Percentiles rank a stretch among this genome's conserved stretches.
phyloP scores from a whole-genome alignment of 2,113 vertebrate genomes.

The Heterotilapia buettikoferi region DNA sequence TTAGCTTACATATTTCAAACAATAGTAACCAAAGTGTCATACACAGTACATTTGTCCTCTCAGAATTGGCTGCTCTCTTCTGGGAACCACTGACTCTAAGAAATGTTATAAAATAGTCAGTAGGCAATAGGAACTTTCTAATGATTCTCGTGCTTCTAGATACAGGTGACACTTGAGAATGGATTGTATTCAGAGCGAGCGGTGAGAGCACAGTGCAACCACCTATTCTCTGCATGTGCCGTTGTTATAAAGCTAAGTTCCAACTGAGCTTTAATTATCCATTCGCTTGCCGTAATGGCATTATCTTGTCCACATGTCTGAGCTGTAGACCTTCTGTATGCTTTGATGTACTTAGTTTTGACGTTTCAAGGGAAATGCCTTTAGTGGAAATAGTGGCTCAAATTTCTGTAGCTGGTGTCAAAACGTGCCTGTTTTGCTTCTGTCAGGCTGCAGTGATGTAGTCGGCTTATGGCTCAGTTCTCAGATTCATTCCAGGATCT shows the following conservation, averaged over 20 bases:
- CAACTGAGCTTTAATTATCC: conserved; percentile 2
- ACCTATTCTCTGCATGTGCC: conserved; percentile 6
- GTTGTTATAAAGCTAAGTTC: not conserved
- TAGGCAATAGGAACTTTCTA: not conserved
- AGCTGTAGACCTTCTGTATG: not conserved
- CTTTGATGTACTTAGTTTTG: not conserved
- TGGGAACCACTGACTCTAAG: not conserved
- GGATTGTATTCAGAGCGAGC: not conserved
- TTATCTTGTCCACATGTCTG: not conserved
- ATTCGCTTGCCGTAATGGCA: not conserved
- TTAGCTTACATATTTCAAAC: not conserved
- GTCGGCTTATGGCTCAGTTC: not conserved
- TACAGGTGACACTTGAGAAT: not conserved
- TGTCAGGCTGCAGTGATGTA: not conserved
- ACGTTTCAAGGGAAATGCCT: not conserved
- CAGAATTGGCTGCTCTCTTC: not conserved
- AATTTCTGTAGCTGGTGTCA: not conserved
- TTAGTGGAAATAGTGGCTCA: not conserved
- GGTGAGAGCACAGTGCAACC: not conserved
- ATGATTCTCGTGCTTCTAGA: not conserved
- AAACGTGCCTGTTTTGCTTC: not conserved
- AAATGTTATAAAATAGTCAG: not conserved
- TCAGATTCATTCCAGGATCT: not conserved
- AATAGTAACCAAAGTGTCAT: not conserved
- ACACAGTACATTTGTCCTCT: not conserved